Conservation (phyloP, 92 coral and sea anemone species). For the Ricordea florida region DNA sequence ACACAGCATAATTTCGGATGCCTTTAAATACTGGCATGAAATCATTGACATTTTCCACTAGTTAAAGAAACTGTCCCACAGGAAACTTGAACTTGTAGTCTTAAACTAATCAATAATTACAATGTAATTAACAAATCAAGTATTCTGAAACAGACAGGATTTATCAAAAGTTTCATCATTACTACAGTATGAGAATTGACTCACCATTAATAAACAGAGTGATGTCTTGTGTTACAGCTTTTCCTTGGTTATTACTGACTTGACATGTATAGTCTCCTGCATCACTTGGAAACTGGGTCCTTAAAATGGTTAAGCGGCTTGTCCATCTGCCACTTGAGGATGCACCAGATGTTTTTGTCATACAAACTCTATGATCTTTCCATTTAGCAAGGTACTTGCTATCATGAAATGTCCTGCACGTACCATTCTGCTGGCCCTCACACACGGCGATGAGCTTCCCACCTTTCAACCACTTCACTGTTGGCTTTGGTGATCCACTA, state of each 20-base stretch:
- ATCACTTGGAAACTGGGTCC: slow-evolving; percentile 27
- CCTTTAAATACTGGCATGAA: too few relatives aligned
- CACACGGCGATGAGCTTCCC: slow-evolving; percentile 36
- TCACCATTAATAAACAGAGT: not conserved
- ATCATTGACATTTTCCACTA: too few relatives aligned
- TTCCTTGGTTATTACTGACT: slow-evolving; percentile 16
- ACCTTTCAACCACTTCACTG: slow-evolving; percentile 49
- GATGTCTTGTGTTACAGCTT: not conserved
- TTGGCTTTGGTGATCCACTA: slow-evolving; percentile 73
- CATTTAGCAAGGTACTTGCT: not conserved
- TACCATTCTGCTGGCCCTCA: slow-evolving; percentile 23
- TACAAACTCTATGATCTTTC: not conserved
- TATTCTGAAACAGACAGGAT: too few relatives aligned
- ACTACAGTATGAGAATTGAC: too few relatives aligned
- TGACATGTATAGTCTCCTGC: slow-evolving; percentile 5
- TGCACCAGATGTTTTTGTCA: not conserved
- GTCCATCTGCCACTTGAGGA: slow-evolving; percentile 7
- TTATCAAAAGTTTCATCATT: too few relatives aligned
- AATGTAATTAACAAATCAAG: too few relatives aligned
- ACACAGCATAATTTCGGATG: too few relatives aligned
- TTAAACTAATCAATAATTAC: too few relatives aligned
- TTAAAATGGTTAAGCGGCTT: slow-evolving; percentile 19
- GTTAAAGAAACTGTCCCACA: too few relatives aligned
- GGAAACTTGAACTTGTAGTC: too few relatives aligned
- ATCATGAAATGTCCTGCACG: not conserved